Evolutionary conservation across 2,797 vertebrate species (phyloP), one percentile per base, ranked within the genome.

Genomic region (Mergus octosetaceus): DNA sequence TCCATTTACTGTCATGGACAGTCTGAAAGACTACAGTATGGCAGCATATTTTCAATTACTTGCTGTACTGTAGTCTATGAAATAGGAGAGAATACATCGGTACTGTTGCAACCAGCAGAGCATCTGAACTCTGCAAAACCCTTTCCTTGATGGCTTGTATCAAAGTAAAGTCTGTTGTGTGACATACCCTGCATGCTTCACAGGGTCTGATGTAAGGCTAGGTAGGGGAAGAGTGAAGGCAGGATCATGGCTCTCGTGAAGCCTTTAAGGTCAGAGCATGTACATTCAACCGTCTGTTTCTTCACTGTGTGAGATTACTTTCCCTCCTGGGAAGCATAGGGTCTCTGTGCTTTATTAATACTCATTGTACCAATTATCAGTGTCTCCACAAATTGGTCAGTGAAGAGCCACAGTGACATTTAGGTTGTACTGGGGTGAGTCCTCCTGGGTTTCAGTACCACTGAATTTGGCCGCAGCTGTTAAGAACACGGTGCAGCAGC

Each of bases 121-220:
- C 28, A 83, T 38, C 20, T 85, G 21, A 41, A 34, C 32, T 53
- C 9, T 11, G 72, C 39, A 57, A 77, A 79, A 7, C 6, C 11
- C 11, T 4, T 80, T 80, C 30, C 9, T 19, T 43, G 9, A 27
- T 34, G 49, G 13, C 38, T 38, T 66, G 38, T n/a, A 66, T 54
- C 43, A 77, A 62, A 70, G 13, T 65, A 66, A 69, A 16, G 5
- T 53, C 18, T 77, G 49, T 51, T 12, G 47, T 28, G 17, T 0
- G 1, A 11, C 9, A 8, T 47, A 9, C 30, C 58, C 20, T 56
- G 13, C 7, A 39, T 22, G 15, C 2, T 73, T 36, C 1, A 0
- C 4, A 5, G 6, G 9, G 5, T 70, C 22, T 61, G 8, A 2
- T 20, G 2, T 7, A 62, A 51, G 11, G 32, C 60, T 76, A 64